phyloP scores from a whole-genome alignment of 2,797 vertebrate species.

The Denticeps clupeoides region DNA sequence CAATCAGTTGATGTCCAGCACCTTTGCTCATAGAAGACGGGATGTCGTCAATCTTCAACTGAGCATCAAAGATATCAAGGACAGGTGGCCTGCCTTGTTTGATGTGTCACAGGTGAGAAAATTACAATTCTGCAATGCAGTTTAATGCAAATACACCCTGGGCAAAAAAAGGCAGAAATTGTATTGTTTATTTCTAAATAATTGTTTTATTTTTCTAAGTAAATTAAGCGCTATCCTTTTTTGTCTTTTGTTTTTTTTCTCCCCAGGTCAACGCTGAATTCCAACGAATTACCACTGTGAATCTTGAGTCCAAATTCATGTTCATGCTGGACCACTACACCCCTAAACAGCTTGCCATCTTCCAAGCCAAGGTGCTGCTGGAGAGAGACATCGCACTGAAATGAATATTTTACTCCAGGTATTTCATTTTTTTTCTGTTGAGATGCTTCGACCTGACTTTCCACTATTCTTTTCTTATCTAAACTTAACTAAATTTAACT shows the following conservation, averaged over 20 bases:
- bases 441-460: background rate
- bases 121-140: conserved; percentile 2
- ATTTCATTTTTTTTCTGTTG: conserved; percentile 3
- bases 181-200: too few species aligned
- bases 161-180: conserved; percentile 9
- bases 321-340: conserved; percentile 17
- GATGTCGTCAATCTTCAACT: conserved; percentile 14
- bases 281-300: conserved; percentile 15
- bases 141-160: conserved; percentile 2
- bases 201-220: background rate
- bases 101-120: conserved; percentile 19
- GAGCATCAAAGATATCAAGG: conserved; percentile 22
- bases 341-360: conserved; percentile 15
- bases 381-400: conserved; percentile 15
- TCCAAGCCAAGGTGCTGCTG: conserved; percentile 16
- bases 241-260: background rate
- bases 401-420: conserved; percentile 17
- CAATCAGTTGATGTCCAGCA: background rate
- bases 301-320: conserved; percentile 24
- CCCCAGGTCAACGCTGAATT: conserved; percentile 10
- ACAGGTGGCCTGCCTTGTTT: conserved; percentile 25
- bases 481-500: background rate
- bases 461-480: background rate
- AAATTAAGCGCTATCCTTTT: background rate
- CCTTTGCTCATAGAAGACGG: conserved; percentile 4